A percentile compares a stretch with the other conserved stretches of the same genome.
These are phyloP conservation scores for Ibidorhyncha struthersii DNA, from an alignment of 2,113 vertebrate genomes.

Conservation along the genomic window DNA sequence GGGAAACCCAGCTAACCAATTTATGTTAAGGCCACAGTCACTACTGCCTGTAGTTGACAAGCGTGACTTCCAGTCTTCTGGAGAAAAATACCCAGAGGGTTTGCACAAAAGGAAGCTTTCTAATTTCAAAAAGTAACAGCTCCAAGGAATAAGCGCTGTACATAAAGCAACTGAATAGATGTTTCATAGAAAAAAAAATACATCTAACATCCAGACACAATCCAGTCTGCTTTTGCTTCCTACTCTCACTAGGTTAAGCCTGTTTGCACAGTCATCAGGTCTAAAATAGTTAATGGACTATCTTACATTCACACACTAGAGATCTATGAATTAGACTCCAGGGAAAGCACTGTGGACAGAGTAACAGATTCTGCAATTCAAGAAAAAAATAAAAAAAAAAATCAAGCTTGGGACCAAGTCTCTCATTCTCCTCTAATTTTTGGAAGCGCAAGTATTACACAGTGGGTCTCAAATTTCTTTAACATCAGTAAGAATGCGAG, in stretches of 20 bases:
- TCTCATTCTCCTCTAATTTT: background rate
- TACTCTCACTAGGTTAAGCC: background rate
- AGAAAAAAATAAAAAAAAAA: background rate
- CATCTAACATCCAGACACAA: background rate
- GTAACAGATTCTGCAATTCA: background rate
- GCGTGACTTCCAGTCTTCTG: background rate
- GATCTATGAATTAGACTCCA: background rate
- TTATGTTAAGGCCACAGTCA: background rate
- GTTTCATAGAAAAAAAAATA: background rate
- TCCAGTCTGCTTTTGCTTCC: background rate
- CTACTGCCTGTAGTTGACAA: background rate
- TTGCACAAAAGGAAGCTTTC: background rate
- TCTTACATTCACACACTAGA: background rate
- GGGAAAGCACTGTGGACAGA: background rate
- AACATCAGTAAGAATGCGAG: background rate
- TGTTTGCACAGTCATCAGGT: background rate
- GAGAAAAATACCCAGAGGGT: background rate
- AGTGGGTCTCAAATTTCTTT: background rate
- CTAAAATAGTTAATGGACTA: background rate
- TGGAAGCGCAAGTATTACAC: rapidly evolving
- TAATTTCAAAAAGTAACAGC: background rate
- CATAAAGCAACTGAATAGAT: background rate
- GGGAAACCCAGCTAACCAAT: background rate
- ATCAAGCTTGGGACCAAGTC: background rate
- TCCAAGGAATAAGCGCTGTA: background rate